Evolutionary conservation across 2,888 invertebrate species (phyloP).

Genomic region (Adineta ricciae): DNA sequence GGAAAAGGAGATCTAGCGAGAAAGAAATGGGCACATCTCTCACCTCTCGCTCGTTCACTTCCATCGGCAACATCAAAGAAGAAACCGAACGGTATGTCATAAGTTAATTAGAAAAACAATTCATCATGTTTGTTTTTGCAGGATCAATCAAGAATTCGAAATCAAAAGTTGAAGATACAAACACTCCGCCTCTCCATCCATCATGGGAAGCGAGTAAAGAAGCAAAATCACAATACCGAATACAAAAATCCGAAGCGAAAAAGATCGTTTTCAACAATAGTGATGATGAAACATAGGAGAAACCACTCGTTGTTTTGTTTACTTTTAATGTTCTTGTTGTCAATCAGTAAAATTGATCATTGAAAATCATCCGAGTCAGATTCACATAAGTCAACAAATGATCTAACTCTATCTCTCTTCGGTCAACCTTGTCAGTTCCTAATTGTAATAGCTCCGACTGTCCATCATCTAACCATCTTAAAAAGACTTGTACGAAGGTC

Average conservation of each 20-base stretch:
- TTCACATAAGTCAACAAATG: background rate
- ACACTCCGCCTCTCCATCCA: background rate
- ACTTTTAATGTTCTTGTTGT: background rate
- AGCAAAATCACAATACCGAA: background rate
- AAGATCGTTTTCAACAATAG: constrained; percentile 8
- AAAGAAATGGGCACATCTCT: background rate
- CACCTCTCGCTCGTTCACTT: background rate
- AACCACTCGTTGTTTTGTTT: background rate
- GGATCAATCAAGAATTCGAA: background rate
- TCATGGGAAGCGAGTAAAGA: constrained; percentile 9
- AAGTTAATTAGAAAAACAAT: background rate
- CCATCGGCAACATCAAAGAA: background rate
- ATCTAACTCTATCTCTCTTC: background rate
- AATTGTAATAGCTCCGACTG: background rate
- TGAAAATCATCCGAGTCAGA: background rate
- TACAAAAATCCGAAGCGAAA: constrained; percentile 13
- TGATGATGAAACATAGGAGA: background rate
- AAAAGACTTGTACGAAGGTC: background rate
- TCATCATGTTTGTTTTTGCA: background rate
- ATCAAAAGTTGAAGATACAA: background rate
- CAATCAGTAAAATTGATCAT: background rate
- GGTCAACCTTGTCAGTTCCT: background rate
- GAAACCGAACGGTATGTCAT: background rate
- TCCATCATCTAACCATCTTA: background rate
- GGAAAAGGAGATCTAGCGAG: background rate